Conservation (phyloP, 2,797 vertebrate genomes). For the Phaenicophaeus curvirostris region DNA sequence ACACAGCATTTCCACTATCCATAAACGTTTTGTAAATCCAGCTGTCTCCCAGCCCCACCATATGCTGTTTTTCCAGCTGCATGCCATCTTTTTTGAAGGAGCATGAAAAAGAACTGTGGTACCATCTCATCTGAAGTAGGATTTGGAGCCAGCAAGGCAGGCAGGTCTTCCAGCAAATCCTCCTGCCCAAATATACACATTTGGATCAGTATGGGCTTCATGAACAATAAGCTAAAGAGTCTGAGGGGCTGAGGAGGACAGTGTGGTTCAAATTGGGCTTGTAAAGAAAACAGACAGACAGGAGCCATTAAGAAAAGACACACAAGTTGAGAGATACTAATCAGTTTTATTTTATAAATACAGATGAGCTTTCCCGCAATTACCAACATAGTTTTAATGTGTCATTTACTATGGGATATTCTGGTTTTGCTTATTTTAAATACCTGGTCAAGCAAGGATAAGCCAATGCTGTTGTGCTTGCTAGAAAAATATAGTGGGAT, state of each 20-base stretch:
- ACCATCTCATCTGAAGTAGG: background rate
- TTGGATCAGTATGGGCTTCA: background rate
- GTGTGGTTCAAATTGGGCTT: background rate
- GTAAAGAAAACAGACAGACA: background rate
- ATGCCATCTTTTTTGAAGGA: background rate
- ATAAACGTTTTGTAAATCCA: background rate
- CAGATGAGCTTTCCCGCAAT: slow-evolving; percentile 73
- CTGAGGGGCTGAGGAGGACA: background rate
- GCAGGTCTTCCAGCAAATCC: background rate
- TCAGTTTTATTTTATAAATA: slow-evolving; percentile 79
- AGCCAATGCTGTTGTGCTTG: slow-evolving; percentile 64
- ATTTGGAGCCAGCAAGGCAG: background rate
- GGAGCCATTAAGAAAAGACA: slow-evolving; percentile 33
- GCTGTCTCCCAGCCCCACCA: background rate
- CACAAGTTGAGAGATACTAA: slow-evolving; percentile 68
- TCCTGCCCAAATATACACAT: background rate
- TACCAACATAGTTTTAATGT: slow-evolving; percentile 65
- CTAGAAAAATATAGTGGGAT: slow-evolving; percentile 73
- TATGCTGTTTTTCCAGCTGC: background rate
- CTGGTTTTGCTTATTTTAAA: slow-evolving; percentile 61
- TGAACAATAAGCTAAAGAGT: background rate
- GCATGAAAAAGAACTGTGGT: background rate
- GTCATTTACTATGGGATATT: slow-evolving; percentile 58
- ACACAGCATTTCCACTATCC: background rate
- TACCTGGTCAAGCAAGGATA: slow-evolving; percentile 70